phyloP scores from a whole-genome alignment of 35 echinoderm and acorn worm species.

The Ophiothrix spiculata region DNA sequence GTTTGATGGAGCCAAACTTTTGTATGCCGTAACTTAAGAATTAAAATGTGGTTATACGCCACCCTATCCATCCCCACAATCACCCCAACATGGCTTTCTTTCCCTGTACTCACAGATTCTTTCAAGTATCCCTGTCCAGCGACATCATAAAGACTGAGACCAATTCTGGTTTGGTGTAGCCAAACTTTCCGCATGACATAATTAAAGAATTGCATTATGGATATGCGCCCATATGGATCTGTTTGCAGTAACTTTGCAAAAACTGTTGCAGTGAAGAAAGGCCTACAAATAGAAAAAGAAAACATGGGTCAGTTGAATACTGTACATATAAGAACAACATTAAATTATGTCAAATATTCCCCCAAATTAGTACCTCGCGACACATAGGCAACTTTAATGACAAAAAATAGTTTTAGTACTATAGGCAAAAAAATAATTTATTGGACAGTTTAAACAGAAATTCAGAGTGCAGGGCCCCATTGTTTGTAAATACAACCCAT shows the following conservation, averaged over 20 bases:
- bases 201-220: constrained; percentile 99
- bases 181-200: constrained; percentile 98
- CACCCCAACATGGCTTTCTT: not conserved
- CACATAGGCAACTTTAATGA: no score
- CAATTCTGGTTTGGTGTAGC: constrained; percentile 92
- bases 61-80: not conserved
- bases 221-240: constrained; percentile 92
- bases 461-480: no score
- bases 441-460: no score
- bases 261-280: constrained; percentile 90
- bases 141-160: constrained; percentile 94
- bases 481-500: no score
- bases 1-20: no score
- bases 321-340: no score
- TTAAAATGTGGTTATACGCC: no score
- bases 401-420: no score
- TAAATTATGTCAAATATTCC: no score
- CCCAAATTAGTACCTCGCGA: no score
- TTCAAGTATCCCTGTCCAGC: constrained; percentile 93
- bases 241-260: constrained; percentile 88
- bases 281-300: constrained; percentile 33
- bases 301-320: not conserved
- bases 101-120: constrained; percentile 77
- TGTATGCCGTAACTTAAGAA: no score
- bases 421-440: no score